Evolutionary conservation across 2,888 invertebrate genomes (phyloP).

Genomic region (Scaptodrosophila latifasciaeformis): DNA sequence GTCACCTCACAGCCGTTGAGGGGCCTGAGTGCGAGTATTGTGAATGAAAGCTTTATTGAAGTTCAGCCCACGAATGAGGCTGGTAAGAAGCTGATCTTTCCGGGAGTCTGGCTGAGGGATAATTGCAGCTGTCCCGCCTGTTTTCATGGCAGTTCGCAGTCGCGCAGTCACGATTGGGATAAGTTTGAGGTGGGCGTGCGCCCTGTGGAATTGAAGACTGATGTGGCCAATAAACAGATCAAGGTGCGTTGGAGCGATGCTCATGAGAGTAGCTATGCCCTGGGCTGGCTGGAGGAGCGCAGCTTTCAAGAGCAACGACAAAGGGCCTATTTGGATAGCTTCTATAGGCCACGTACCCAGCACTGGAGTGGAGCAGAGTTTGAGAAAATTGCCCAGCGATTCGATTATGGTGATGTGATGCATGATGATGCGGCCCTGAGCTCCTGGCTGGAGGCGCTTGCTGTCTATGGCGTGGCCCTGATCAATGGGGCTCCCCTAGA

Average conservation of each 20-base stretch:
- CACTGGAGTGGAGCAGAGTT: conserved; percentile 78
- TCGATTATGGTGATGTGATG: conserved; percentile 78
- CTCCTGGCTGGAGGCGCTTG: conserved; percentile 79
- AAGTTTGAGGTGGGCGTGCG: conserved; percentile 77
- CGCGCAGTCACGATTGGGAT: conserved; percentile 80
- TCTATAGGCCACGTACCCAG: conserved; percentile 77
- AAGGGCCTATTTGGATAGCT: conserved; percentile 75
- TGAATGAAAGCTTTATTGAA: conserved; percentile 51
- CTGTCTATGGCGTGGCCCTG: conserved; percentile 81
- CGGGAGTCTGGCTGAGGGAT: conserved; percentile 84
- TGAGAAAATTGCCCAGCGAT: conserved; percentile 75
- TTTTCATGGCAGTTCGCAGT: conserved; percentile 80
- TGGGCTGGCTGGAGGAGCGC: conserved; percentile 79
- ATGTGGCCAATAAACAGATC: conserved; percentile 45
- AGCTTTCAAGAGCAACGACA: conserved; percentile 77
- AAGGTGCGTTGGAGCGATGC: conserved; percentile 80
- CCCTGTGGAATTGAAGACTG: conserved; percentile 70
- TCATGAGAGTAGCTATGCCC: conserved; percentile 77
- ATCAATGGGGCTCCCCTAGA: conserved; percentile 78
- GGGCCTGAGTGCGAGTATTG: conserved; percentile 49
- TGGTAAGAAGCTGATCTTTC: conserved; percentile 77
- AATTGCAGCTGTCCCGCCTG: conserved; percentile 83
- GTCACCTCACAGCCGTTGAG: conserved; percentile 13
- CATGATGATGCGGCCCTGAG: conserved; percentile 74
- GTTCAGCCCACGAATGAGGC: conserved; percentile 30